Conservation (phyloP, 2,888 invertebrate genomes). For the Harpalus rufipes region DNA sequence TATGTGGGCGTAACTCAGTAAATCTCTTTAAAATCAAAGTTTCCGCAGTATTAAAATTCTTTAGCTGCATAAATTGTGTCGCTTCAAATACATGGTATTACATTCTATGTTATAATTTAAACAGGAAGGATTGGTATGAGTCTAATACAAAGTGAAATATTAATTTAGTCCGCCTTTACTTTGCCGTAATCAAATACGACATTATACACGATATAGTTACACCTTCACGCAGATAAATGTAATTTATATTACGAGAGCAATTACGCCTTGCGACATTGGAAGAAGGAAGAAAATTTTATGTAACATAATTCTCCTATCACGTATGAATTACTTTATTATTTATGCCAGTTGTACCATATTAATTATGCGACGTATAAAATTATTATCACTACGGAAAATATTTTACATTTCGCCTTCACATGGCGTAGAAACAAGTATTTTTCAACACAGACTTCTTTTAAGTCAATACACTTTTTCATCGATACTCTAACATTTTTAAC, state of each 20-base stretch:
- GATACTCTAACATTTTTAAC: no score
- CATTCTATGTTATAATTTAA: no score
- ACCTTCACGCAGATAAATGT: conserved; percentile 39
- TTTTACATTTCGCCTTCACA: no score
- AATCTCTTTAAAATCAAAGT: not conserved
- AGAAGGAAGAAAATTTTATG: conserved; percentile 24
- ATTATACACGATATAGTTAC: conserved; percentile 48
- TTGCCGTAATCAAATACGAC: conserved; percentile 41
- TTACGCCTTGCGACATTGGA: conserved; percentile 16
- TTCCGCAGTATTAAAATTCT: conserved; percentile 19
- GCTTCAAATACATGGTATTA: not conserved
- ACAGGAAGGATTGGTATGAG: conserved; percentile 9
- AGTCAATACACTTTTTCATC: no score
- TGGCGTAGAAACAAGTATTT: no score
- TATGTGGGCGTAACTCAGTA: not conserved
- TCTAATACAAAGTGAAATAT: conserved; percentile 51
- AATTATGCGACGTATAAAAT: not conserved
- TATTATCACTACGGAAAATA: not conserved
- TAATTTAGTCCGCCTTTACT: conserved; percentile 31
- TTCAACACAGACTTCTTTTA: no score
- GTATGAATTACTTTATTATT: conserved; percentile 24
- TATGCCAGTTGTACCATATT: not conserved
- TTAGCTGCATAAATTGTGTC: not conserved
- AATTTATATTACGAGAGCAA: conserved; percentile 45
- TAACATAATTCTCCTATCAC: conserved; percentile 1